Evolutionary conservation across 2,888 invertebrate genomes (phyloP), one percentile per base, ranked within the genome.

Genomic region (Diabrotica balteata): DNA sequence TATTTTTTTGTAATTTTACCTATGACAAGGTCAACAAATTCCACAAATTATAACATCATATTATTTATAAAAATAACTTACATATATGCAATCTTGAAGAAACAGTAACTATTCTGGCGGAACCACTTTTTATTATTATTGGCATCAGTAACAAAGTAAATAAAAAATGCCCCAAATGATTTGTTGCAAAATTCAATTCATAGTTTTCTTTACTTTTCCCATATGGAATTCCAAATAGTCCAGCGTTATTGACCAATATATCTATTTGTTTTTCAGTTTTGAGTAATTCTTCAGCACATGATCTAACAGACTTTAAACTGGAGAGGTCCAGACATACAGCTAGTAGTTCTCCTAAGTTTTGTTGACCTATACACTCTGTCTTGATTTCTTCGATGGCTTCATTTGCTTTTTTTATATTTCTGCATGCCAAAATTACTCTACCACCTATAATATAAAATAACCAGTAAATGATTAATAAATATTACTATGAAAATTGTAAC

Each of bases 131-230:
- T 44, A 86, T 86, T 7, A 90, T 81, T 69, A 84, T 81, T 1
- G 85, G 85, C 65, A 86, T 72, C 10, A 86, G 75, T 8, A 86
- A 73, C 55, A 84, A 67, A 0, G 86, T 86, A 57, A 86, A 79
- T 32, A 85, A 75, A 70, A 86, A 85, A 67, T 84, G 85, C 9
- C 83, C 83, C 67, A 84, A 73, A 80, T 91, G 89, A 80, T 92
- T 91, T 0, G 89, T 88, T 8, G 89, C 91, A 8, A 92, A 83
- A 69, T 91, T 91, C 62, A 85, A 84, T 81, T 92, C 91, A 73
- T 88, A 88, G 0, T 90, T 91, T 75, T 92, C 91, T 55, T 86
- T 86, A 0, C 91, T 90, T 59, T 84, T 83, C 0, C 86, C 83
- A 63, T 86, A 84, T 0, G 90, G 89, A 61, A 89, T 88, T 81